phyloP scores from a whole-genome alignment of 1,140 invertebrate species.

The Drosophila bocki region DNA sequence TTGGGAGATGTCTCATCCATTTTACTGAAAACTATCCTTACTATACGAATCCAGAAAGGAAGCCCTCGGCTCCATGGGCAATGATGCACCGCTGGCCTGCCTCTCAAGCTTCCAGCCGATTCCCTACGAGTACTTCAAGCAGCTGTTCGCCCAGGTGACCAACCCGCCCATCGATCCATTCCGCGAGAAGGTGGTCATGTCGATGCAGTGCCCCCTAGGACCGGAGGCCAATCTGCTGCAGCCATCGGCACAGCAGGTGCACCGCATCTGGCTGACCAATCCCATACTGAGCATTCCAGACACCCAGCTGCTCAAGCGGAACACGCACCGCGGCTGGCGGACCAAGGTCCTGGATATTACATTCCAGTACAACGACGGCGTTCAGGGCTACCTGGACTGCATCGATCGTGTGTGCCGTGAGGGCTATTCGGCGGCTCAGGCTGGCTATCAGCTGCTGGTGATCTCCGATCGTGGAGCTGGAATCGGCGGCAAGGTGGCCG shows the following conservation, averaged over 20 bases:
- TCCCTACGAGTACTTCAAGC: slow-evolving; percentile 99
- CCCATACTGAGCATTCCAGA: slow-evolving; percentile 97
- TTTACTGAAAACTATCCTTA: no score
- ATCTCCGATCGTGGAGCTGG: slow-evolving; percentile 94
- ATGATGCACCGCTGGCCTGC: slow-evolving; percentile 98
- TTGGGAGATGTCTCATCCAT: background rate
- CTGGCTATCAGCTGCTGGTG: slow-evolving; percentile 94
- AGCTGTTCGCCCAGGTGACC: slow-evolving; percentile 99
- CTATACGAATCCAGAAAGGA: slow-evolving; percentile 91
- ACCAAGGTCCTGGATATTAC: slow-evolving; percentile 96
- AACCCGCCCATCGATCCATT: slow-evolving; percentile 99
- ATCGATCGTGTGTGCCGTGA: slow-evolving; percentile 93
- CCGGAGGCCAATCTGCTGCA: slow-evolving; percentile 98
- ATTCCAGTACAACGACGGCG: slow-evolving; percentile 91
- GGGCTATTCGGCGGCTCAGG: slow-evolving; percentile 92
- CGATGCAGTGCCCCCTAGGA: slow-evolving; percentile 95
- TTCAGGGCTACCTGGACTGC: slow-evolving; percentile 90
- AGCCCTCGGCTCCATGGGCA: slow-evolving; percentile 99
- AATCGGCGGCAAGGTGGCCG: slow-evolving; percentile 88
- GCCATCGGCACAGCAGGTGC: slow-evolving; percentile 95
- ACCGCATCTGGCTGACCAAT: slow-evolving; percentile 96
- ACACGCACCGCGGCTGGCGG: slow-evolving; percentile 95
- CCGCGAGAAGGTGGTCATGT: slow-evolving; percentile 99
- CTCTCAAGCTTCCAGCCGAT: slow-evolving; percentile 97
- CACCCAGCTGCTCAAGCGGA: slow-evolving; percentile 94